Evolutionary conservation across 2,888 invertebrate genomes (phyloP).

Genomic region (Hirtodrosophila alboralis): DNA sequence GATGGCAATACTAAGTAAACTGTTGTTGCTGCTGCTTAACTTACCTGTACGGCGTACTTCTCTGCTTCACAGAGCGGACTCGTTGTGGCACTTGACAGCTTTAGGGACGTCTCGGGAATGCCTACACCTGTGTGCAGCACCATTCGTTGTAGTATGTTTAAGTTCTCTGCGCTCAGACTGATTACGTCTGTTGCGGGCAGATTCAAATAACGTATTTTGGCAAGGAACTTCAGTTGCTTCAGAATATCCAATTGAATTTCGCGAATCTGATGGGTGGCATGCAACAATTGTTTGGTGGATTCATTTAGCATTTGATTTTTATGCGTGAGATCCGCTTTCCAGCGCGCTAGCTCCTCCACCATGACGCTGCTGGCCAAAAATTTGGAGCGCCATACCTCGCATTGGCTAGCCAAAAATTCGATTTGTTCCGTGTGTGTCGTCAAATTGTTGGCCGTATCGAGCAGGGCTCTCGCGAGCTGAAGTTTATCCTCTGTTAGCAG

Average conservation of each 20-base stretch:
- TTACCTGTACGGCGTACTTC: slow-evolving; percentile 81
- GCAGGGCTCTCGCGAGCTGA: slow-evolving; percentile 92
- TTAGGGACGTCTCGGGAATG: slow-evolving; percentile 81
- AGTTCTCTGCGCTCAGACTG: slow-evolving; percentile 82
- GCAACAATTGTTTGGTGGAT: slow-evolving; percentile 81
- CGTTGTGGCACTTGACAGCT: slow-evolving; percentile 77
- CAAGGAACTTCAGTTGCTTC: slow-evolving; percentile 83
- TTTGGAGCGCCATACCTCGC: slow-evolving; percentile 98
- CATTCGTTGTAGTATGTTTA: slow-evolving; percentile 83
- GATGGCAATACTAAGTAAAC: no score
- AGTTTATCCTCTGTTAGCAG: slow-evolving; percentile 96
- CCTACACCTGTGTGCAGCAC: slow-evolving; percentile 83
- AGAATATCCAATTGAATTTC: slow-evolving; percentile 83
- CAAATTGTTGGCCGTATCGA: slow-evolving; percentile 93
- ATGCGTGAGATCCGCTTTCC: slow-evolving; percentile 91
- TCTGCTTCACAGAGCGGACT: slow-evolving; percentile 82
- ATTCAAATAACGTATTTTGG: slow-evolving; percentile 82
- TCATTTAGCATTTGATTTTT: slow-evolving; percentile 83
- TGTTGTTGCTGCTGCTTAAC: not conserved
- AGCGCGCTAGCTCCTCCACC: slow-evolving; percentile 95
- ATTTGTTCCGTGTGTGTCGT: slow-evolving; percentile 96
- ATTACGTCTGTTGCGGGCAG: slow-evolving; percentile 82
- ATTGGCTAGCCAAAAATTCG: slow-evolving; percentile 96
- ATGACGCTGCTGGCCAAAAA: slow-evolving; percentile 97
- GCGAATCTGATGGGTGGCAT: slow-evolving; percentile 83